phyloP scores from a whole-genome alignment of 2,797 vertebrate species.

The Brotula barbata region DNA sequence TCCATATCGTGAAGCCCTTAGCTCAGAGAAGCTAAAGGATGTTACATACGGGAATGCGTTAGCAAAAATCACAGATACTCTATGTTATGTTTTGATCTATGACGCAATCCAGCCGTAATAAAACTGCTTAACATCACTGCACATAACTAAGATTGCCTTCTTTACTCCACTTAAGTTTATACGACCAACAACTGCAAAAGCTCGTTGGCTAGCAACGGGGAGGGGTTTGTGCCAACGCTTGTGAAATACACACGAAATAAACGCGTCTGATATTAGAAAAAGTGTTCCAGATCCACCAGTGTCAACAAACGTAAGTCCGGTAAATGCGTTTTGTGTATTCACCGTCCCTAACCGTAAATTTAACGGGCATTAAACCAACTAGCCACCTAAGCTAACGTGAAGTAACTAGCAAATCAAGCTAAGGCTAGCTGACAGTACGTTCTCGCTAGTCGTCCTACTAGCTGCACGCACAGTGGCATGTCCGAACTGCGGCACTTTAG shows the following conservation, averaged over 20 bases:
- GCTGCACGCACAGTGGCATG: background rate
- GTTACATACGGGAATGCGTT: background rate
- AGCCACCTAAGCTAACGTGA: constrained; percentile 18
- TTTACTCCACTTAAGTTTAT: too few relatives aligned
- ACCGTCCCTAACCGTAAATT: constrained; percentile 6
- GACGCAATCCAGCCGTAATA: background rate
- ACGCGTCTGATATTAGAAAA: background rate
- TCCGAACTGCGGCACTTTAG: background rate
- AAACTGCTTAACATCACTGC: background rate
- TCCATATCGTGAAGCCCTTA: too few relatives aligned
- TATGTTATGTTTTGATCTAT: too few relatives aligned
- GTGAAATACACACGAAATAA: constrained; percentile 14
- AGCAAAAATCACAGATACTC: background rate
- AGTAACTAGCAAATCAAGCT: constrained; percentile 45
- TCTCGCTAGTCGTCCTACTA: background rate
- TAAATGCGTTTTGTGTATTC: background rate
- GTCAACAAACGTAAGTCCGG: background rate
- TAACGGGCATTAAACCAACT: constrained; percentile 16
- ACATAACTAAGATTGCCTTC: too few relatives aligned
- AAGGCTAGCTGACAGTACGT: constrained; percentile 7
- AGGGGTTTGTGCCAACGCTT: constrained; percentile 34
- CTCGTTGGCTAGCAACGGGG: constrained; percentile 37
- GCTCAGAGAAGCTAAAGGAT: too few relatives aligned
- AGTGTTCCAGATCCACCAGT: background rate
- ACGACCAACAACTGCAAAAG: constrained; percentile 1